Conservation (phyloP, 2,888 invertebrate species). For the Nomada hirtipes region DNA sequence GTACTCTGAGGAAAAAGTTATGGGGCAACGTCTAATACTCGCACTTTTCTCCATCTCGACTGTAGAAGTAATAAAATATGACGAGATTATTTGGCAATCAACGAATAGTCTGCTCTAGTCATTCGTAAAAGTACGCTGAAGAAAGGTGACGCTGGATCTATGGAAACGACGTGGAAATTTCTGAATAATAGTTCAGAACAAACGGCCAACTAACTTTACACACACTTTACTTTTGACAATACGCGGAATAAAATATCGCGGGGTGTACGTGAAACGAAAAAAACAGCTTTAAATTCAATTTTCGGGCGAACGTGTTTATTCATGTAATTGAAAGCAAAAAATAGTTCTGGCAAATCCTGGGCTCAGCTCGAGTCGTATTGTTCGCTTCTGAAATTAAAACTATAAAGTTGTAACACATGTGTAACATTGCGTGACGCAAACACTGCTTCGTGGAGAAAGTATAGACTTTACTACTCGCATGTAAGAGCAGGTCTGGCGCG, state of each 20-base stretch:
- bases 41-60: background rate
- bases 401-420: constrained; percentile 39
- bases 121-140: constrained; percentile 14
- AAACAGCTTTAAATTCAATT: background rate
- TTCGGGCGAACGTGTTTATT: background rate
- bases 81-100: constrained; percentile 28
- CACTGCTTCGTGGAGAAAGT: constrained; percentile 31
- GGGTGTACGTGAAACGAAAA: background rate
- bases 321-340: background rate
- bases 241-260: background rate
- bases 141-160: background rate
- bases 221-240: no score
- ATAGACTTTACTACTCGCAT: constrained; percentile 34
- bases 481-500: constrained; percentile 25
- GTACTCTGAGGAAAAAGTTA: constrained; percentile 4
- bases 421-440: constrained; percentile 49
- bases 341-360: background rate
- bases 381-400: constrained; percentile 35
- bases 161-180: background rate
- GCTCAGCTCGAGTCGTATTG: background rate
- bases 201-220: background rate
- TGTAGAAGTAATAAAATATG: constrained; percentile 19
- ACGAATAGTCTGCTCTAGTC: constrained; percentile 13
- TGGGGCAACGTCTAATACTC: constrained; percentile 3
- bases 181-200: constrained; percentile 11